Evolutionary conservation across 30 jellyfish, hydroid and myxozoan species (phyloP).

Genomic region (Phacellophora camtschatica): DNA sequence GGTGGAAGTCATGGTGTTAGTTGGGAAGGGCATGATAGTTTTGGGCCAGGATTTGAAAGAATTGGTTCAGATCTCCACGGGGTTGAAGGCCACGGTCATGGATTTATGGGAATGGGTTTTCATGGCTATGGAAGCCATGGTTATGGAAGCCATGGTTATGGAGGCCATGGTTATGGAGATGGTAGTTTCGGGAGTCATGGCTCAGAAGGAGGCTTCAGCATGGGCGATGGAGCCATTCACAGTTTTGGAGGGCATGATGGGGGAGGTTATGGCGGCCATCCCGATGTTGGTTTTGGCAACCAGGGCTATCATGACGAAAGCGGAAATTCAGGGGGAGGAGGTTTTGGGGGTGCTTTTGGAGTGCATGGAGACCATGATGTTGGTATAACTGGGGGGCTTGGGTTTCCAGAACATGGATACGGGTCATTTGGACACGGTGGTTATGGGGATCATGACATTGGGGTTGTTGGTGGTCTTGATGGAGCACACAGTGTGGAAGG

Average conservation of each 20-base stretch:
- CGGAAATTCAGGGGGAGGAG: neutral
- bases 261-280: slow-evolving; percentile 27
- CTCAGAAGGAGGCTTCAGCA: slow-evolving; percentile 23
- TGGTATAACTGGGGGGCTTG: neutral
- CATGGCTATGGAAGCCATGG: slow-evolving; percentile 42
- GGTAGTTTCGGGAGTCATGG: slow-evolving; percentile 57
- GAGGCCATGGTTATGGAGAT: slow-evolving; percentile 52
- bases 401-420: neutral
- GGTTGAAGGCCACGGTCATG: neutral
- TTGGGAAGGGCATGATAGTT: slow-evolving; percentile 5
- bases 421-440: neutral
- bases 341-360: neutral
- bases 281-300: slow-evolving; percentile 23
- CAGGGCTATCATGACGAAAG: neutral
- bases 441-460: neutral
- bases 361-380: neutral
- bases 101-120: slow-evolving; percentile 19
- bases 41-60: slow-evolving; percentile 25
- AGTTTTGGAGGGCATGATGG: slow-evolving; percentile 26
- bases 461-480: slow-evolving; percentile 5
- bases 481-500: slow-evolving; percentile 6
- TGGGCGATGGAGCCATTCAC: slow-evolving; percentile 34
- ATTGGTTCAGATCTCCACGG: slow-evolving; percentile 24
- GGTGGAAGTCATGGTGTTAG: slow-evolving; percentile 55
- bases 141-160: slow-evolving; percentile 17